Conservation (phyloP, 1,140 invertebrate genomes). For the Diplogasteroides magnus region DNA sequence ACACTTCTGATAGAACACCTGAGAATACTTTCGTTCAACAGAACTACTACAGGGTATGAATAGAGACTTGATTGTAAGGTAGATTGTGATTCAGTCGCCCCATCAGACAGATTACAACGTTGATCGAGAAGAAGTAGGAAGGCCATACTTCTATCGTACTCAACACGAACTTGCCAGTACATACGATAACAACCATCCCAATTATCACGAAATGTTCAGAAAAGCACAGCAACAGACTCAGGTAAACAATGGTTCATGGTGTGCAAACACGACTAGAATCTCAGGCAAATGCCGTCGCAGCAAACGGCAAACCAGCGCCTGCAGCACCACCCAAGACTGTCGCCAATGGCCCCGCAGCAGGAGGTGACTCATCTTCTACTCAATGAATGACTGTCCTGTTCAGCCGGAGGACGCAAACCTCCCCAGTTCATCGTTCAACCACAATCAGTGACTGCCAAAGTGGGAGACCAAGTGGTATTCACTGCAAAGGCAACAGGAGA, state of each 20-base stretch:
- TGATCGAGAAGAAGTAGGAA: slow-evolving; percentile 19
- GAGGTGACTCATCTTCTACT: no score
- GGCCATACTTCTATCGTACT: slow-evolving; percentile 64
- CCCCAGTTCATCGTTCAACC: slow-evolving; percentile 48
- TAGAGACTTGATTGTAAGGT: not conserved
- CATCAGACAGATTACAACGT: slow-evolving; percentile 28
- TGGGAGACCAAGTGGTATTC: slow-evolving; percentile 43
- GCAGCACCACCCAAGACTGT: no score
- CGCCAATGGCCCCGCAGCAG: no score
- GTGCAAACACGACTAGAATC: slow-evolving; percentile 12
- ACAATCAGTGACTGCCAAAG: slow-evolving; percentile 38
- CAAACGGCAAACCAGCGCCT: slow-evolving; percentile 11
- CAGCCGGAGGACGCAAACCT: slow-evolving; percentile 21
- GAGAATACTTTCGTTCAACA: not conserved
- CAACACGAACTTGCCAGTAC: slow-evolving; percentile 9
- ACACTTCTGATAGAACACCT: not conserved
- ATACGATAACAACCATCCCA: slow-evolving; percentile 16
- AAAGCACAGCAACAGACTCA: slow-evolving; percentile 17
- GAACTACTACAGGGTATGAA: not conserved
- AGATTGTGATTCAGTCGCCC: not conserved
- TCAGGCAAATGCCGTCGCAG: slow-evolving; percentile 11
- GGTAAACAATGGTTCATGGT: slow-evolving; percentile 19
- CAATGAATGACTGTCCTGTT: no score
- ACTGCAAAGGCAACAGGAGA: slow-evolving; percentile 39
- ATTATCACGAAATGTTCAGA: slow-evolving; percentile 13